phyloP scores from a whole-genome alignment of 2,113 vertebrate species.

The Leptosomus discolor region DNA sequence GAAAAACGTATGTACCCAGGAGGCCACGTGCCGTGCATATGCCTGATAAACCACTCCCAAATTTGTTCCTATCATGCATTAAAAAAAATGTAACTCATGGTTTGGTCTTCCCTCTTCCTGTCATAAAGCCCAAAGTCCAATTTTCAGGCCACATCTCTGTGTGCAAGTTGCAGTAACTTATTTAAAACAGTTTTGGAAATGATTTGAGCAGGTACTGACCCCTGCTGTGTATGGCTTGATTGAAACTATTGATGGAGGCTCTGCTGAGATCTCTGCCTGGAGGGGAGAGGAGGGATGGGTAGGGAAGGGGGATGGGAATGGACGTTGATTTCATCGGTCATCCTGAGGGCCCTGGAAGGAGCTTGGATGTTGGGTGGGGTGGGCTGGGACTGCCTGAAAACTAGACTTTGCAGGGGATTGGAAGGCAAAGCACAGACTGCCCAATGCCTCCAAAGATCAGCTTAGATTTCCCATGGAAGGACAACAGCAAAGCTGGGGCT shows the following conservation, averaged over 20 bases:
- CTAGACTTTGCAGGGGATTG: background rate
- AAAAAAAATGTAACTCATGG: background rate
- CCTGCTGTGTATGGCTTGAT: background rate
- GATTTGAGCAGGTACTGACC: background rate
- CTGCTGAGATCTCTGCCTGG: background rate
- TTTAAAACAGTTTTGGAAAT: background rate
- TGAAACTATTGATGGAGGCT: background rate
- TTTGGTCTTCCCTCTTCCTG: background rate
- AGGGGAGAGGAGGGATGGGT: background rate
- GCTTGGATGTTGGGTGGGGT: background rate
- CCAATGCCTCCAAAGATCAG: rapidly evolving
- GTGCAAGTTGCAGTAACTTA: background rate
- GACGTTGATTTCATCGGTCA: rapidly evolving
- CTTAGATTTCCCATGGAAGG: background rate
- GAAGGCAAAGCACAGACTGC: background rate
- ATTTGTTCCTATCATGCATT: background rate
- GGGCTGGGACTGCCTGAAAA: background rate
- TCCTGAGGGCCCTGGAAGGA: background rate
- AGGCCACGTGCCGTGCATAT: constrained; percentile 8
- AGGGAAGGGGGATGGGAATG: background rate
- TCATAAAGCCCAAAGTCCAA: background rate
- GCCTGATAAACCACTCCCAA: background rate
- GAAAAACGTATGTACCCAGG: background rate
- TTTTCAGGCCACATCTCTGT: background rate
- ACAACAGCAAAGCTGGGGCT: background rate